These are phyloP conservation scores for Kuschelorhynchus macadamiae DNA, from an alignment of 2,888 invertebrate species.

Conservation along the genomic window DNA sequence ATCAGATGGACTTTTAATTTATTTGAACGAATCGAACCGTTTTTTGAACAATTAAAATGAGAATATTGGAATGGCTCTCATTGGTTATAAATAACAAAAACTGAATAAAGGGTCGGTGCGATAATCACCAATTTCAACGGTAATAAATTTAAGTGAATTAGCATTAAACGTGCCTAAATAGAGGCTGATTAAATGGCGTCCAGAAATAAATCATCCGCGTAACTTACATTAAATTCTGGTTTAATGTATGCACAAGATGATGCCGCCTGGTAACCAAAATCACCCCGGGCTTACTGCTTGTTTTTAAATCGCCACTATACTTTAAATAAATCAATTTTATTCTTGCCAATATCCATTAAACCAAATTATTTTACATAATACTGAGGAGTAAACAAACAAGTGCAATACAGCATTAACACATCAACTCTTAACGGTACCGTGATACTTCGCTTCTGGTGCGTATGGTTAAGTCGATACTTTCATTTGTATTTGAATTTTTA, in stretches of 20 bases:
- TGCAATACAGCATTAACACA: neutral
- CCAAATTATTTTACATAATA: slow-evolving; percentile 46
- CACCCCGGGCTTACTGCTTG: slow-evolving; percentile 53
- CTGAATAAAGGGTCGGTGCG: slow-evolving; percentile 62
- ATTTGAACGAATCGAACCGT: neutral
- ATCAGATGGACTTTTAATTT: no score
- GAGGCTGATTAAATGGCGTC: slow-evolving; percentile 67
- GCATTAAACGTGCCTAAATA: slow-evolving; percentile 67
- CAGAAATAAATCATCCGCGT: slow-evolving; percentile 66
- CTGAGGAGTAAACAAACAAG: slow-evolving; percentile 23
- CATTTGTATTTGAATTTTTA: no score
- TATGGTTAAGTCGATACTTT: no score
- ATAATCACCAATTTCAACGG: slow-evolving; percentile 66
- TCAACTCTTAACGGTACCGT: no score
- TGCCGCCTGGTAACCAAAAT: slow-evolving; percentile 55
- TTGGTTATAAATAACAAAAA: slow-evolving; percentile 51
- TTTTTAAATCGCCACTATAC: slow-evolving; percentile 59
- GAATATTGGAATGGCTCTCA: slow-evolving; percentile 53
- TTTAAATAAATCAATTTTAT: slow-evolving; percentile 51
- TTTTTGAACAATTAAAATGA: slow-evolving; percentile 31
- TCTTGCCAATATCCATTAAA: slow-evolving; percentile 44
- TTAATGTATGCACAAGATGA: slow-evolving; percentile 66
- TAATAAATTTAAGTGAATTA: slow-evolving; percentile 67
- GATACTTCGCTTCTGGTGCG: no score
- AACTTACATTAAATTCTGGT: slow-evolving; percentile 64